Base-by-base conservation (phyloP, 2,888 invertebrate species). In the Drosophila sordidula region DNA sequence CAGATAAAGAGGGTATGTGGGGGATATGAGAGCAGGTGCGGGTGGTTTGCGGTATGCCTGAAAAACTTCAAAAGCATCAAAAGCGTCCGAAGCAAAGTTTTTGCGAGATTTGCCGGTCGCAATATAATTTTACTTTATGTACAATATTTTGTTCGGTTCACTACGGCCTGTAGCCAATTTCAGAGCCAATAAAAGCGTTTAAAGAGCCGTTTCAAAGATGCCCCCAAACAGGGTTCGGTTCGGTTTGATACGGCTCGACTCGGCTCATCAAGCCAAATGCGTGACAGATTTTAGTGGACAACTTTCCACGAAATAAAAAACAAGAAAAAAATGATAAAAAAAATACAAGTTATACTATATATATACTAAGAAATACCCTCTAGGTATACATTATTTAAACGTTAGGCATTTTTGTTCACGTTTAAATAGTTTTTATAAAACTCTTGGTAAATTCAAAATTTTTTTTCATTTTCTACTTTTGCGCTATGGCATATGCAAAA, bases 161-260 rank as follows among this genome's bases (percentile, higher is more conserved):
- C 62, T 54, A 57, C 55, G 55, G 86, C 55, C 64, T 64, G 70
- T 69, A 70, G 82, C 85, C 82, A 87, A 79, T 72, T 79, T 75
- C 62, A 69, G 61, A 70, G 80, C 66, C 84, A 80, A 87, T 87
- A 87, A 83, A 89, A 84, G 49, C 70, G 81, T 78, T 87, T 87
- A 89, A 89, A 75, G 72, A 64, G 59, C 65, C 70, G 64, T 81
- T 62, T 34, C 55, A 41, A 32, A 44, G 47, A 52, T 55, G 38
- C 45, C 44, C 44, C 38, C 8, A 49, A 38, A 49, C 6, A 36
- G 9, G 18, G 64, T 34, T 32, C 52, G 29, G 29, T 45, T 64
- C 11, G 34, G 8, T 46, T 34, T 12, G 32, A 6, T 47, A 29
- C 4, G 47, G 44, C 25, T 64, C 32, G 54, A 6, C 29, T 25